Conservation (phyloP, 2,888 invertebrate species). For the Argyra leucocephala region DNA sequence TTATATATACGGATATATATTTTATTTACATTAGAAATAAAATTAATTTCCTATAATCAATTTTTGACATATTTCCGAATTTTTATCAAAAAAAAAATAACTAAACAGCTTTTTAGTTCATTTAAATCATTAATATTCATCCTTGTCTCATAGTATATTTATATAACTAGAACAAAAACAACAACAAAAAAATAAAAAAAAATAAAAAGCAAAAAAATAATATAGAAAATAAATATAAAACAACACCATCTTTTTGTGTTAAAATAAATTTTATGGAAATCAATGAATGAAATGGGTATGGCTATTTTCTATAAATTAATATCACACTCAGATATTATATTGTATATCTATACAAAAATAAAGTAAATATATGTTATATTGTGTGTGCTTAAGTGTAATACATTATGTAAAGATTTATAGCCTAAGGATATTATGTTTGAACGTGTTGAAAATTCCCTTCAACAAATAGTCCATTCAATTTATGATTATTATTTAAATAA, state of each 20-base stretch:
- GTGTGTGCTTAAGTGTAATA: too few relatives aligned
- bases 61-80: conserved; percentile 6
- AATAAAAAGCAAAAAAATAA: too few relatives aligned
- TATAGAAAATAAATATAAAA: too few relatives aligned
- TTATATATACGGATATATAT: too few relatives aligned
- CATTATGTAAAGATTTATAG: neutral
- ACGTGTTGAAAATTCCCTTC: conserved; percentile 2
- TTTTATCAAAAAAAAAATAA: neutral
- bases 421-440: neutral
- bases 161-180: neutral
- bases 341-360: neutral
- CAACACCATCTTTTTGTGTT: neutral
- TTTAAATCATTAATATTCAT: conserved; percentile 1
- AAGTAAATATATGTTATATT: too few relatives aligned
- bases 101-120: neutral
- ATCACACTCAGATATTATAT: neutral
- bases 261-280: neutral
- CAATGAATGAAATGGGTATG: neutral
- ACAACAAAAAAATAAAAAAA: too few relatives aligned
- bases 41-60: conserved; percentile 1
- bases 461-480: neutral
- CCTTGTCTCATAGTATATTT: neutral
- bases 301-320: conserved; percentile 3
- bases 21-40: too few relatives aligned
- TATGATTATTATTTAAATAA: conserved; percentile 1